A percentile compares a stretch with the other conserved stretches of the same genome.
Evolutionary conservation across 2,113 vertebrate genomes (phyloP).

Genomic region (Dolichallabes microphthalmus): DNA sequence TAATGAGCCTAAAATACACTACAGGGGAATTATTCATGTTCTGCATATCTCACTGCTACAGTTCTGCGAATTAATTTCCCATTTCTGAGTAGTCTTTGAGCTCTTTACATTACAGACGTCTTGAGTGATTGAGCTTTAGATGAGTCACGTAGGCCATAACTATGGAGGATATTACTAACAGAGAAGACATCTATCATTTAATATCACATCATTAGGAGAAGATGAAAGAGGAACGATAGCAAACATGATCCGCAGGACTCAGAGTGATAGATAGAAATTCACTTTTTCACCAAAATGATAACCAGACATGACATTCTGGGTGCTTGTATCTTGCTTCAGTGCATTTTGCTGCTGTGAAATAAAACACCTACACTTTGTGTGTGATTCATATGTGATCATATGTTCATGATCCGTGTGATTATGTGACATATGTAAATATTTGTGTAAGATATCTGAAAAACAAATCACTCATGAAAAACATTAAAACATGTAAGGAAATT

Average conservation of each 20-base stretch:
- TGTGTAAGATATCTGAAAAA: background rate
- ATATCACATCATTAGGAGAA: constrained; percentile 42
- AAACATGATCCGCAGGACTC: background rate
- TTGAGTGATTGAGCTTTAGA: constrained; percentile 15
- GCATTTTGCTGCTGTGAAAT: background rate
- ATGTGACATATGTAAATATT: background rate
- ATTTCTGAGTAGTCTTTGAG: constrained; percentile 10
- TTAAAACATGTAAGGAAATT: background rate
- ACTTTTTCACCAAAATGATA: background rate
- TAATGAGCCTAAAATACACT: constrained; percentile 38
- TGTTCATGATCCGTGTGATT: background rate
- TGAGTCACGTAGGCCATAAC: constrained; percentile 36
- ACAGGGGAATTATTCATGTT: constrained; percentile 31
- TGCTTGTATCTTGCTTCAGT: background rate
- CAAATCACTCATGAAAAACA: background rate
- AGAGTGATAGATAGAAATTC: background rate
- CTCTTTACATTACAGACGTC: constrained; percentile 11
- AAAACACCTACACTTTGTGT: background rate
- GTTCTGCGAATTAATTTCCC: constrained; percentile 38
- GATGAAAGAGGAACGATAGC: constrained; percentile 10
- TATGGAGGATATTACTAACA: constrained; percentile 35
- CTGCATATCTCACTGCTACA: background rate
- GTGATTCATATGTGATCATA: background rate
- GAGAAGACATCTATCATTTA: constrained; percentile 43
- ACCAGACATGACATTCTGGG: background rate